Conservation (phyloP, 2,888 invertebrate species). For the Phymatocera aterrima region DNA sequence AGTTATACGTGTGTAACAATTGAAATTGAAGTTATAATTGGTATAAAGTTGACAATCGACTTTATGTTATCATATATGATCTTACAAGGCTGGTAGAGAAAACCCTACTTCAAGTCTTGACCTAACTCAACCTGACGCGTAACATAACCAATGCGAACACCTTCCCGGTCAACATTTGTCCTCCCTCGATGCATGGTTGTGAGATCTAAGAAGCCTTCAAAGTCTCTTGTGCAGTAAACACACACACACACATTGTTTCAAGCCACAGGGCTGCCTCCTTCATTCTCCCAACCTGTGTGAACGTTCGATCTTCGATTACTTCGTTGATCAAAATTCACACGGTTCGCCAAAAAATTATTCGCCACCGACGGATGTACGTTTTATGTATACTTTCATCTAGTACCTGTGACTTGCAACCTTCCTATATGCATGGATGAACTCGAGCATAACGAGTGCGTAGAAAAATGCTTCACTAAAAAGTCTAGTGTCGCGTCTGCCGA, state of each 20-base stretch:
- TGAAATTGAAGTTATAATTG: not conserved
- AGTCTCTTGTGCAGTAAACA: conserved; percentile 60
- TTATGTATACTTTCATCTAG: not conserved
- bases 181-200: conserved; percentile 59
- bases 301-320: not conserved
- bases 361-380: not conserved
- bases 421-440: not conserved
- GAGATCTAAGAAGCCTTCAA: conserved; percentile 65
- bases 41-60: not conserved
- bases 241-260: conserved; percentile 55
- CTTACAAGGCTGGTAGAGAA: conserved; percentile 57
- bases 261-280: conserved; percentile 52
- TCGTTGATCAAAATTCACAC: not conserved
- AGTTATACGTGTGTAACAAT: conserved; percentile 47
- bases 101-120: conserved; percentile 28
- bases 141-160: conserved; percentile 46
- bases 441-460: not conserved
- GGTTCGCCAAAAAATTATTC: not conserved
- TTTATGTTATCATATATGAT: conserved; percentile 62
- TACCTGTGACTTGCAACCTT: not conserved
- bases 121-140: conserved; percentile 11
- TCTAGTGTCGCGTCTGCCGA: not conserved
- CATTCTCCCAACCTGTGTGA: not conserved
- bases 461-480: too few species aligned
- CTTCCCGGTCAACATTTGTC: conserved; percentile 55